These are phyloP conservation scores for Agrochola litura DNA, from an alignment of 2,888 invertebrate species.

Conservation along the genomic window DNA sequence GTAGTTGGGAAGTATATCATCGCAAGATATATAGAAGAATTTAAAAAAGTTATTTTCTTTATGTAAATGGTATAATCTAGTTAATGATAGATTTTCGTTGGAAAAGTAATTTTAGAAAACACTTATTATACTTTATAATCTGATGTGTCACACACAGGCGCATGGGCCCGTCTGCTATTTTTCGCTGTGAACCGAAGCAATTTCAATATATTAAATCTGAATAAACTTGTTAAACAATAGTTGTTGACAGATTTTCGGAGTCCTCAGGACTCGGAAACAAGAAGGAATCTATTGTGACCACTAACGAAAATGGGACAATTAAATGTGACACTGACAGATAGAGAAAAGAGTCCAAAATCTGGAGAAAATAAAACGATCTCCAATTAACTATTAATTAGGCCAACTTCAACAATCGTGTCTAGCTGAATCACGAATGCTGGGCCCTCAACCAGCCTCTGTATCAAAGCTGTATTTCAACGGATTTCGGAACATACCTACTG, in stretches of 20 bases:
- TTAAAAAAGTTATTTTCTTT: neutral
- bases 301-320: neutral
- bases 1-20: neutral
- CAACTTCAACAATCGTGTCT: constrained; percentile 17
- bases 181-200: neutral
- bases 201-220: neutral
- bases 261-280: neutral
- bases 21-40: neutral
- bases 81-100: neutral
- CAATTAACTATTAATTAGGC: constrained; percentile 20
- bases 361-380: neutral
- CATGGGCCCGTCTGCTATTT: neutral
- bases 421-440: constrained; percentile 21
- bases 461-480: constrained; percentile 17
- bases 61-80: neutral
- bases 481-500: constrained; percentile 33
- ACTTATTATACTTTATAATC: neutral
- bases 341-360: neutral
- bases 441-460: neutral
- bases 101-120: neutral
- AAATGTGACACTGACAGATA: neutral
- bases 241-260: neutral
- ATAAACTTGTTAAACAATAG: neutral
- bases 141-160: too few relatives aligned
- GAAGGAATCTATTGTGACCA: neutral